Percentiles rank a stretch among this genome's conserved stretches.
Evolutionary conservation across 2,113 vertebrate genomes (phyloP).

Genomic region (Micronisus gabar): DNA sequence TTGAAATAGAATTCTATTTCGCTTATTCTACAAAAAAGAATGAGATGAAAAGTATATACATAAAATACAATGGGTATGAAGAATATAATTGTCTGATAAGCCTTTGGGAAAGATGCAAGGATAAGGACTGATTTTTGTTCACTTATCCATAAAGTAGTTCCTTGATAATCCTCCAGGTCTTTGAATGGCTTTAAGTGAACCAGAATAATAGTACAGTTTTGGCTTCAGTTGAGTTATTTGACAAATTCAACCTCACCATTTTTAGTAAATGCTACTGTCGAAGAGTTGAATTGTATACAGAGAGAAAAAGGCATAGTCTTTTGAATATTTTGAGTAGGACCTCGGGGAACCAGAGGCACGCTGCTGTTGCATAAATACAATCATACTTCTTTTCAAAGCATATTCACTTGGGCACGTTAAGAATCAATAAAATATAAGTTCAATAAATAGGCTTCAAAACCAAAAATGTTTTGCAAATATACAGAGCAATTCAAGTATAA

Average conservation of each 20-base stretch:
- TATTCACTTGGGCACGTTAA: background rate
- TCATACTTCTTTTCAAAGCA: background rate
- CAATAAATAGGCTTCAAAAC: background rate
- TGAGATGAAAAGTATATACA: background rate
- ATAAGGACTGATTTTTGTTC: background rate
- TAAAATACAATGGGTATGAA: background rate
- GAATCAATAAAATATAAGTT: background rate
- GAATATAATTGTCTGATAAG: background rate
- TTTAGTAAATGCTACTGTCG: background rate
- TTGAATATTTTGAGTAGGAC: background rate
- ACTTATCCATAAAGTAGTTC: background rate
- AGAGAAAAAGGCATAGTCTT: background rate
- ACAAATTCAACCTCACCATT: background rate
- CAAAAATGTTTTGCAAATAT: background rate
- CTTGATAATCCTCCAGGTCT: background rate
- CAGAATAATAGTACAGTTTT: background rate
- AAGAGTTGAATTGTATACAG: background rate
- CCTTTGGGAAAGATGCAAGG: background rate
- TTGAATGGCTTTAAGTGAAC: background rate
- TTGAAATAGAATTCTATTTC: background rate
- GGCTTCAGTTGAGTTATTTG: background rate
- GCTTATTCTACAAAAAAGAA: background rate
- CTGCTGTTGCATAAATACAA: background rate
- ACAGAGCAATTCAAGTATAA: background rate
- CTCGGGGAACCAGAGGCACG: background rate